Evolutionary conservation across 2,113 vertebrate species (phyloP), one percentile per base, ranked within the genome.

Genomic region (Motacilla alba): DNA sequence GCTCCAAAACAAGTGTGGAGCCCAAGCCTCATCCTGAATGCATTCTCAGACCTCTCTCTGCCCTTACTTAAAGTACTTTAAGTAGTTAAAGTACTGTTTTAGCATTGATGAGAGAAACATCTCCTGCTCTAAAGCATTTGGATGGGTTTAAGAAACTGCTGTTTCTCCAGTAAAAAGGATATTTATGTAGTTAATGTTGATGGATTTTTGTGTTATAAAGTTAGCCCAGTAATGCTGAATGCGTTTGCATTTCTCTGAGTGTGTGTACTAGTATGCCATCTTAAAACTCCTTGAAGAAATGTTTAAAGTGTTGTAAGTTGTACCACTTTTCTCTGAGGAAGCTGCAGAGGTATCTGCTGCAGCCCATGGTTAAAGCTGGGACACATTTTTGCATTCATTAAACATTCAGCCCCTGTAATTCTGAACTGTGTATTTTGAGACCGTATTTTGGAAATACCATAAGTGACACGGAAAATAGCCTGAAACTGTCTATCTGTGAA

Each of bases 261-360:
- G 23, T 24, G 28, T n/a, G 23, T 53, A 13, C 56, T 56, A 74
- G 11, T 27, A 78, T 67, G 20, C 16, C 8, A 18, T 46, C 86
- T 88, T 30, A 43, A 62, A 89, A 26, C 24, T 20, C 5, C 3
- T 67, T 47, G 20, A 91, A 81, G 68, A 68, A 62, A 69, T 86
- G 86, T 41, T 81, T 75, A 9, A 86, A 77, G 7, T 52, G 11
- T 39, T 87, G 5, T 3, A 33, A 66, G 44, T 64, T n/a, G 7
- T 47, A n/a, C 10, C 8, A 31, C 30, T 89, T 95, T 63, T 63
- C 87, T 88, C 56, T 27, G 52, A 93, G 72, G 60, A 90, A 92
- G 16, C 11, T 66, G 12, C 12, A 35, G 76, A 44, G 20, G 2
- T 64, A 15, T 37, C 52, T 83, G 64, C 33, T 63, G 39, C 37